Evolutionary conservation across 2,888 invertebrate species (phyloP).

Genomic region (Aromia moschata): DNA sequence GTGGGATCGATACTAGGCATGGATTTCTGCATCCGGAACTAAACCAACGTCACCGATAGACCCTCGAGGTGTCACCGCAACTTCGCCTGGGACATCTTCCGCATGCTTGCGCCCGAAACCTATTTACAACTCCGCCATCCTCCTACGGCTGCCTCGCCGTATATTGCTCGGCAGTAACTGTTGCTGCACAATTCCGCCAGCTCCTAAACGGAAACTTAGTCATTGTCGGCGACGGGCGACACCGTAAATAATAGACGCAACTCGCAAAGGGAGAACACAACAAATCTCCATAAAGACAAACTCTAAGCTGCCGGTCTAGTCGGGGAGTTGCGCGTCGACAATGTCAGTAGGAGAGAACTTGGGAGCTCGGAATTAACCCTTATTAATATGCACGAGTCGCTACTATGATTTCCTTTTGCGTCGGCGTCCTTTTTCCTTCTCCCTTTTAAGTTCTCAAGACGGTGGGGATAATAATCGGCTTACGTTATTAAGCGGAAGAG

Average conservation of each 20-base stretch:
- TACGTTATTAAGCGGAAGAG: neutral
- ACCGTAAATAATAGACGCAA: conserved; percentile 37
- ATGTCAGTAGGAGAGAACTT: conserved; percentile 30
- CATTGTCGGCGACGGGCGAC: conserved; percentile 52
- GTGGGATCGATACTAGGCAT: no score
- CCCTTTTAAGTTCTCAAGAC: conserved; percentile 3
- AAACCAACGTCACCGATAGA: no score
- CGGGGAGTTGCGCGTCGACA: conserved; percentile 24
- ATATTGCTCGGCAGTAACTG: conserved; percentile 35
- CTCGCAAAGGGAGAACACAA: conserved; percentile 35
- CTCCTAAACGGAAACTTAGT: conserved; percentile 35
- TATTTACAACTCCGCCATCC: conserved; percentile 28
- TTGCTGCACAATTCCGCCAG: conserved; percentile 35
- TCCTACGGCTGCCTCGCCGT: conserved; percentile 30
- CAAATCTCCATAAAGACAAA: conserved; percentile 43
- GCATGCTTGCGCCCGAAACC: no score
- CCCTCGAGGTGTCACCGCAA: no score
- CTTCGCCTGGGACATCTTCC: no score
- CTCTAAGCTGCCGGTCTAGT: conserved; percentile 33
- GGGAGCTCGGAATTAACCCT: conserved; percentile 17
- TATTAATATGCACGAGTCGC: conserved; percentile 22
- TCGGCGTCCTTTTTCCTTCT: neutral
- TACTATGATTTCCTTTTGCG: conserved; percentile 12
- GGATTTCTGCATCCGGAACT: no score
- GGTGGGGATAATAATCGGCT: neutral